phyloP scores from a whole-genome alignment of 2,113 vertebrate genomes.

The Stegastes partitus region DNA sequence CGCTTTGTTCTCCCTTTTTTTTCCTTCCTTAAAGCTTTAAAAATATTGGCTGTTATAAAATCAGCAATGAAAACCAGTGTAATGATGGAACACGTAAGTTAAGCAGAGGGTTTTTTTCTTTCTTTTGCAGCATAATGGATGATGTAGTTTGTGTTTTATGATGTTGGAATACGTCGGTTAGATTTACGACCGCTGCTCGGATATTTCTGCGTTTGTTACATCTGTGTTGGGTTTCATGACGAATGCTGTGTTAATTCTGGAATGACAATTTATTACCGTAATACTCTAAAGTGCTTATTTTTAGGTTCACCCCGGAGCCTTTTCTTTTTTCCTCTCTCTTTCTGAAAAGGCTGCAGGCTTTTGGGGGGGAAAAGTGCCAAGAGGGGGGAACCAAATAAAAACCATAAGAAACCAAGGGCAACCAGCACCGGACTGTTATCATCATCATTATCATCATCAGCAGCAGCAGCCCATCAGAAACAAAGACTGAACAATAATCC shows the following conservation, averaged over 20 bases:
- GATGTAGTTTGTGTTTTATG: not conserved
- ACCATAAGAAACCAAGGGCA: constrained; percentile 43
- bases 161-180: not conserved
- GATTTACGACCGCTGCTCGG: not conserved
- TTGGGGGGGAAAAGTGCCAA: not conserved
- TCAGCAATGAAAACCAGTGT: not conserved
- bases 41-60: not conserved
- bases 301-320: not conserved
- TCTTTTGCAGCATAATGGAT: not conserved
- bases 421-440: constrained; percentile 33
- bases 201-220: not conserved
- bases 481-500: constrained; percentile 41
- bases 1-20: not conserved
- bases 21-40: not conserved
- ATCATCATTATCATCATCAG: constrained; percentile 37
- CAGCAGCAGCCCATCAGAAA: constrained; percentile 47
- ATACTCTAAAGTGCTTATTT: constrained; percentile 6
- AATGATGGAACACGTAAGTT: constrained; percentile 4
- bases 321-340: not conserved
- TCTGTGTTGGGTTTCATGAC: not conserved
- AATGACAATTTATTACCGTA: not conserved
- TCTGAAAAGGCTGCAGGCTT: not conserved
- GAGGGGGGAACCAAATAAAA: constrained; percentile 11
- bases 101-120: not conserved
- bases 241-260: not conserved